These are phyloP conservation scores for Alligator mississippiensis DNA, from an alignment of 2,113 vertebrate genomes.

Conservation along the genomic window DNA sequence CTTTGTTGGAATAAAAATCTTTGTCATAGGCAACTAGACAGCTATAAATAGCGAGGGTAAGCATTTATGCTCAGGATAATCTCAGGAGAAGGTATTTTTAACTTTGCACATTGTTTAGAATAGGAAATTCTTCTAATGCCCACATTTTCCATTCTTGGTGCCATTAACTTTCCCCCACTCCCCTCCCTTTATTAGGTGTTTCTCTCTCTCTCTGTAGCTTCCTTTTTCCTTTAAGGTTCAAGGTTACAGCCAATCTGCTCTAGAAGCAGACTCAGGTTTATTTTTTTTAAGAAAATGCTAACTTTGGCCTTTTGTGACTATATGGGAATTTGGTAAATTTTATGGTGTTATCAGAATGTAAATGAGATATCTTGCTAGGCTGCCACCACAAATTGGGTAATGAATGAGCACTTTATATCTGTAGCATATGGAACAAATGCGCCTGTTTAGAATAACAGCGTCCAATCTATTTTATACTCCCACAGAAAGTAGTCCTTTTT, in stretches of 20 bases:
- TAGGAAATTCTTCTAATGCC: slow-evolving; percentile 80
- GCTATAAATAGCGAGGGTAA: slow-evolving; percentile 76
- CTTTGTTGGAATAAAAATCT: slow-evolving; percentile 82
- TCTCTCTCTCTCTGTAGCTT: slow-evolving; percentile 1
- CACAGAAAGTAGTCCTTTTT: slow-evolving; percentile 64
- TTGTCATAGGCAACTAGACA: slow-evolving; percentile 65
- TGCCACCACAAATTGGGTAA: slow-evolving; percentile 17
- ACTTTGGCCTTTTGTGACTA: slow-evolving; percentile 39
- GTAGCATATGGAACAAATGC: slow-evolving; percentile 10
- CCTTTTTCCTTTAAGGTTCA: slow-evolving; percentile 67
- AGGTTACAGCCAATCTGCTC: slow-evolving; percentile 51
- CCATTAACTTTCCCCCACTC: slow-evolving; percentile 32
- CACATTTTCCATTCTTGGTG: slow-evolving; percentile 75
- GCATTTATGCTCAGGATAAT: slow-evolving; percentile 73
- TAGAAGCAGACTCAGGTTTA: slow-evolving; percentile 50
- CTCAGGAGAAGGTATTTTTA: slow-evolving; percentile 81
- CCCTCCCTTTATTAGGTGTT: neutral
- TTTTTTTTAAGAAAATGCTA: slow-evolving; percentile 56
- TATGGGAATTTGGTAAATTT: slow-evolving; percentile 59
- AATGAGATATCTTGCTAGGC: slow-evolving; percentile 58
- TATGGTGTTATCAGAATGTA: slow-evolving; percentile 58
- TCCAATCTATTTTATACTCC: slow-evolving; percentile 68
- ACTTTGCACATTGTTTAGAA: slow-evolving; percentile 77
- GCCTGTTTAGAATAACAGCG: slow-evolving; percentile 60
- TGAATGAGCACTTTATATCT: slow-evolving; percentile 76